A percentile compares a stretch with the other conserved stretches of the same genome.
phyloP scores from a whole-genome alignment of 2,797 vertebrate species.

The Borostomias antarcticus region DNA sequence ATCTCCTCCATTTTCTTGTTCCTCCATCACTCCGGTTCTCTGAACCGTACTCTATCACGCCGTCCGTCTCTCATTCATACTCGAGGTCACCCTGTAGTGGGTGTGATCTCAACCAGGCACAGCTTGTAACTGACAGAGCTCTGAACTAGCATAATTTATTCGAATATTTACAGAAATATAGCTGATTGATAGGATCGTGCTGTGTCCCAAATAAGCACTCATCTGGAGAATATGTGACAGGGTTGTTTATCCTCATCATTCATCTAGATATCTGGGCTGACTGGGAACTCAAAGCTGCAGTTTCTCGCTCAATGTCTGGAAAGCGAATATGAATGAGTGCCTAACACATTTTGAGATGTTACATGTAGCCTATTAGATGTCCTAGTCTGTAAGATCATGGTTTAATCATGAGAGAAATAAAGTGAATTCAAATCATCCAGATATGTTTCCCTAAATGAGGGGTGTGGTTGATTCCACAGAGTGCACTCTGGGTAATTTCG shows the following conservation, averaged over 20 bases:
- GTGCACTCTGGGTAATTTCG: not conserved
- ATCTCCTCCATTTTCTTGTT: not conserved
- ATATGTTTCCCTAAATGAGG: not conserved
- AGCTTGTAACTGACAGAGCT: slow-evolving; percentile 31
- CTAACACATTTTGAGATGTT: slow-evolving; percentile 17
- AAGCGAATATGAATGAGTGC: slow-evolving; percentile 15
- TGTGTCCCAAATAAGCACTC: slow-evolving; percentile 31
- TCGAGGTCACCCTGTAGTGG: slow-evolving; percentile 42
- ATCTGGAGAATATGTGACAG: slow-evolving; percentile 36
- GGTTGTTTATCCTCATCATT: slow-evolving; percentile 26
- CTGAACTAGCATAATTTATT: slow-evolving; percentile 37
- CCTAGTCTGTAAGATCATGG: slow-evolving; percentile 31
- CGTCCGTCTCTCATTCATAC: slow-evolving; percentile 28
- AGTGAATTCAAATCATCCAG: slow-evolving; percentile 31
- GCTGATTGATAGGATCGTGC: slow-evolving; percentile 39
- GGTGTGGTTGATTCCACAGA: not conserved
- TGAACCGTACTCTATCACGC: slow-evolving; percentile 20
- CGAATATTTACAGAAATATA: slow-evolving; percentile 26
- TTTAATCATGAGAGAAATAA: slow-evolving; percentile 34
- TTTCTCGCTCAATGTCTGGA: no score
- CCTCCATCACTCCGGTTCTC: slow-evolving; percentile 34
- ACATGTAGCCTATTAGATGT: slow-evolving; percentile 47
- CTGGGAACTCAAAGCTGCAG: slow-evolving; percentile 19
- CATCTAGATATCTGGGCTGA: not conserved
- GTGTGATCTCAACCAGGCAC: slow-evolving; percentile 37